A percentile compares a stretch with the other conserved stretches of the same genome.
These are phyloP conservation scores for Cheirogaleus major DNA, from an alignment of 2,797 vertebrate species.

Conservation along the genomic window DNA sequence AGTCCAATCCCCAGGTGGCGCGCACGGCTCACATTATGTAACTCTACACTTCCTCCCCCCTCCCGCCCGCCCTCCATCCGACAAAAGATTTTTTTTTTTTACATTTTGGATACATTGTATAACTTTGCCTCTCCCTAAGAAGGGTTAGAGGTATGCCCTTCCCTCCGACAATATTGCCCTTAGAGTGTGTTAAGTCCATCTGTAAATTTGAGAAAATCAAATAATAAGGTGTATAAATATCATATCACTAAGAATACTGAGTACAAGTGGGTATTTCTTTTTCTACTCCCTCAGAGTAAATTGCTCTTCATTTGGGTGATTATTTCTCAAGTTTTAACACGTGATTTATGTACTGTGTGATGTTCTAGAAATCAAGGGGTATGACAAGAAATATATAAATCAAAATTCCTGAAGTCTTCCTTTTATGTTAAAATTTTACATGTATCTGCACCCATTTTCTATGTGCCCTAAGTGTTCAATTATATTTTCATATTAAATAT, in stretches of 20 bases:
- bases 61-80: too few relatives aligned
- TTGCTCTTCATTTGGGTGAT: background rate
- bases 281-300: background rate
- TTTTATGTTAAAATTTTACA: background rate
- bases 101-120: too few relatives aligned
- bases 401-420: background rate
- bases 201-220: background rate
- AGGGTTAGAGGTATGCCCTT: too few relatives aligned
- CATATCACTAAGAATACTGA: fast-evolving
- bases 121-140: too few relatives aligned
- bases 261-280: fast-evolving
- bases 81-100: too few relatives aligned
- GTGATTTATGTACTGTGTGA: background rate
- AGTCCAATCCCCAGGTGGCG: too few relatives aligned
- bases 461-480: background rate
- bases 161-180: too few relatives aligned
- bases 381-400: background rate
- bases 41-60: too few relatives aligned
- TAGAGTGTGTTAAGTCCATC: background rate
- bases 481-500: background rate
- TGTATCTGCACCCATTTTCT: background rate
- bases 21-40: too few relatives aligned
- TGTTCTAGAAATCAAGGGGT: background rate
- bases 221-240: background rate
- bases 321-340: background rate